These are phyloP conservation scores for Dioctria rufipes DNA, from an alignment of 2,888 invertebrate genomes.

Conservation along the genomic window DNA sequence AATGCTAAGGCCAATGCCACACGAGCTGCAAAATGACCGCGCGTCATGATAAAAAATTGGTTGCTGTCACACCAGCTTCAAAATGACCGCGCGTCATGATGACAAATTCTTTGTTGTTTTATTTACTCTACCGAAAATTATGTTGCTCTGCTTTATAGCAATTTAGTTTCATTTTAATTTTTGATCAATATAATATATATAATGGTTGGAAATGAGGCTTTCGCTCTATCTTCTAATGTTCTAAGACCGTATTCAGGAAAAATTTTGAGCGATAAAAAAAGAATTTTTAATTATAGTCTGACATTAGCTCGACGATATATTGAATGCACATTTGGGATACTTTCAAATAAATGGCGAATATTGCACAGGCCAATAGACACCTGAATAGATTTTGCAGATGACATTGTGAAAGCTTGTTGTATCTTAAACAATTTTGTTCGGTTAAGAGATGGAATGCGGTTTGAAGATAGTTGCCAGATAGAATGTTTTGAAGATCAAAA, in stretches of 20 bases:
- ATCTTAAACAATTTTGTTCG: conserved; percentile 58
- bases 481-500: conserved; percentile 1
- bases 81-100: no score
- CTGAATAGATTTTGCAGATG: conserved; percentile 46
- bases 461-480: conserved; percentile 43
- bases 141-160: no score
- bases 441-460: conserved; percentile 47
- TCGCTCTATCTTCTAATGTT: conserved; percentile 55
- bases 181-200: no score
- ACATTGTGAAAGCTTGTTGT: conserved; percentile 49
- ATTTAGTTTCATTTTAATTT: no score
- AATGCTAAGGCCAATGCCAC: no score
- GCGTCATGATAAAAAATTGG: no score
- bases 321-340: conserved; percentile 57
- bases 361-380: conserved; percentile 59
- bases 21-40: no score
- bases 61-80: no score
- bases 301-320: conserved; percentile 46
- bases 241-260: conserved; percentile 59
- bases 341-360: conserved; percentile 61
- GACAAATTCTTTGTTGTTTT: no score
- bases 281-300: conserved; percentile 42
- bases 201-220: conserved; percentile 52
- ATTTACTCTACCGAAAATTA: no score
- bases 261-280: conserved; percentile 7